Conservation (phyloP, 2,797 vertebrate genomes). For the Kryptolebias ocellatus region DNA sequence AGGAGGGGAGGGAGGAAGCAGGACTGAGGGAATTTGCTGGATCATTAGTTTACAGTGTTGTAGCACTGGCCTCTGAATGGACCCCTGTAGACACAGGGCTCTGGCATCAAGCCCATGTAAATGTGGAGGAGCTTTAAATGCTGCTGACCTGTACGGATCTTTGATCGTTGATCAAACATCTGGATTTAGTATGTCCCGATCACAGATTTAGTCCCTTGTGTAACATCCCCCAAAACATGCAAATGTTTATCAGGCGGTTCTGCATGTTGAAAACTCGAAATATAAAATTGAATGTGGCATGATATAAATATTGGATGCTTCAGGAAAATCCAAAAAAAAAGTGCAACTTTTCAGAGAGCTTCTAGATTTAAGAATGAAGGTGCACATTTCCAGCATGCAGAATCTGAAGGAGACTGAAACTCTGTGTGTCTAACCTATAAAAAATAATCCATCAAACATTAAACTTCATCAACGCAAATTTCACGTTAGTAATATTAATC, state of each 20-base stretch:
- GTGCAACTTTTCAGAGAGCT: not conserved
- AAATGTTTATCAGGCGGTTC: not conserved
- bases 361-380: not conserved
- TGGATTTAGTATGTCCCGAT: not conserved
- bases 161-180: constrained; percentile 12
- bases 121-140: constrained; percentile 56
- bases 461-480: constrained; percentile 9
- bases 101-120: constrained; percentile 58
- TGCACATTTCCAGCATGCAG: not conserved
- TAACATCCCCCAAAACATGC: no score
- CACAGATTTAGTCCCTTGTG: constrained; percentile 11
- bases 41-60: constrained; percentile 81
- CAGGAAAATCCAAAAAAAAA: not conserved
- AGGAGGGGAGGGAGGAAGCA: constrained; percentile 44
- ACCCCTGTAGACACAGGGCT: constrained; percentile 62
- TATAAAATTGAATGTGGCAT: no score
- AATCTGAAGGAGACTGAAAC: not conserved
- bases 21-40: constrained; percentile 75
- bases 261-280: constrained; percentile 1
- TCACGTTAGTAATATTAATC: not conserved
- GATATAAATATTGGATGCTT: no score
- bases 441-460: not conserved
- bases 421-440: not conserved
- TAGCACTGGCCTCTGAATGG: constrained; percentile 77
- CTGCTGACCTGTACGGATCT: constrained; percentile 47